Evolutionary conservation across 2,113 vertebrate species (phyloP).

Genomic region (Ailuropoda melanoleuca): DNA sequence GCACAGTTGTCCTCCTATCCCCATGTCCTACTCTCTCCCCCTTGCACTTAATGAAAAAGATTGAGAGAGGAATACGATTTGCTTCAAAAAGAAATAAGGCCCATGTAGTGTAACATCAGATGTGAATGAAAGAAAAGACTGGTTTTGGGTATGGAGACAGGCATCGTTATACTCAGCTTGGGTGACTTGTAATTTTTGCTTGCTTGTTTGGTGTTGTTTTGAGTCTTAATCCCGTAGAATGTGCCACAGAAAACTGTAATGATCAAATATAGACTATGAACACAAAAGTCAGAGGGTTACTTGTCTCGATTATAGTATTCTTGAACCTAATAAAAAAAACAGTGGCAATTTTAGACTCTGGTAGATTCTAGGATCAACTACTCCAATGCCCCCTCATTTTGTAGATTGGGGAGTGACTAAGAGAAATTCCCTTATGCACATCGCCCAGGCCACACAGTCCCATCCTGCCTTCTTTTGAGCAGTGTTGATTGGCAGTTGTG

Average conservation of each 20-base stretch:
- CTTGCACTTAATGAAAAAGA: not conserved
- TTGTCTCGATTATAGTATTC: not conserved
- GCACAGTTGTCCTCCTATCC: not conserved
- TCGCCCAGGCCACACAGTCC: not conserved
- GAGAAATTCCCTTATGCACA: not conserved
- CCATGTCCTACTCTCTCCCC: not conserved
- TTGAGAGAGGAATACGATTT: not conserved
- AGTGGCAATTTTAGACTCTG: not conserved
- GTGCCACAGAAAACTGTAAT: not conserved
- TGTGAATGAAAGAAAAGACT: not conserved
- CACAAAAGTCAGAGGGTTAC: not conserved
- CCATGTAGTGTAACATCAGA: not conserved
- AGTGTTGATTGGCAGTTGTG: not conserved
- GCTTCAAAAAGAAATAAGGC: not conserved
- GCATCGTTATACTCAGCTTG: not conserved
- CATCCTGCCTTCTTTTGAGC: not conserved
- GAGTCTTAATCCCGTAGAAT: not conserved
- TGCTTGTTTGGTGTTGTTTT: conserved; percentile 31
- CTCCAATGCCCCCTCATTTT: not conserved
- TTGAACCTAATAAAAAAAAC: not conserved
- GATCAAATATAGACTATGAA: not conserved
- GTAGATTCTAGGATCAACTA: not conserved
- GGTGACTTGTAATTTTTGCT: not conserved
- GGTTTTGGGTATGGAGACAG: too few relatives aligned
- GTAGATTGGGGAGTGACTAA: not conserved